Evolutionary conservation across 1,140 invertebrate genomes (phyloP), one percentile per base, ranked within the genome.

Genomic region (Conus ventricosus): DNA sequence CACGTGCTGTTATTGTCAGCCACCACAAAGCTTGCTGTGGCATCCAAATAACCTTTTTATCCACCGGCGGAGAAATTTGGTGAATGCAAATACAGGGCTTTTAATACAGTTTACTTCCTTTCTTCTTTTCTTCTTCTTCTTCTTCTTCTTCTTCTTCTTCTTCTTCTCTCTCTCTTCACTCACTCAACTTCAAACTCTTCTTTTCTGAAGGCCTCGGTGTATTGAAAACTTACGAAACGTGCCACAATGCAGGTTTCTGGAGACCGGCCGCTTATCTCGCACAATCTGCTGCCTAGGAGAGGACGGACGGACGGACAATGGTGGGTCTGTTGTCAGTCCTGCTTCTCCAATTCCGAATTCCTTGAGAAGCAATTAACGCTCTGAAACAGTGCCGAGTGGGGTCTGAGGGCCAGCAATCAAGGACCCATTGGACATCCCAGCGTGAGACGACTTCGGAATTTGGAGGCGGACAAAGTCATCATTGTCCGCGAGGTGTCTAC

Each of bases 201-300:
- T 15, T 75, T 75, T 20, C 7, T 13, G 25, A 39, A 78, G 57
- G 57, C 15, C 8, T 60, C 57, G 57, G 57, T 78, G 76, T 17
- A 78, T 39, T 78, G 76, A 39, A 78, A 78, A 78, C 76, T 78
- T 78, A 78, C 76, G 76, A 78, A 78, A 78, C 27, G 76, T 25
- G 27, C 76, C 23, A 75, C 11, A 75, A 23, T 17, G 25, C 20
- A n/a, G 25, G 71, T 25, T 78, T n/a, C 23, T 25, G 2, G 76
- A 27, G 11, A 20, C 23, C 4, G 13, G n/a, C 7, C 67, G 67
- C 23, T 75, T 23, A 20, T 20, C 7, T 20, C 67, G 20, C 20
- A 5, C n/a, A 25, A 25, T 25, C 7, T 39, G 39, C 39, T 39
- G 39, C 39, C 39, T 0, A 39, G 0, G 39, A 39, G 39, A 39